Conservation (phyloP, 2,888 invertebrate species). For the Venusia cambrica region DNA sequence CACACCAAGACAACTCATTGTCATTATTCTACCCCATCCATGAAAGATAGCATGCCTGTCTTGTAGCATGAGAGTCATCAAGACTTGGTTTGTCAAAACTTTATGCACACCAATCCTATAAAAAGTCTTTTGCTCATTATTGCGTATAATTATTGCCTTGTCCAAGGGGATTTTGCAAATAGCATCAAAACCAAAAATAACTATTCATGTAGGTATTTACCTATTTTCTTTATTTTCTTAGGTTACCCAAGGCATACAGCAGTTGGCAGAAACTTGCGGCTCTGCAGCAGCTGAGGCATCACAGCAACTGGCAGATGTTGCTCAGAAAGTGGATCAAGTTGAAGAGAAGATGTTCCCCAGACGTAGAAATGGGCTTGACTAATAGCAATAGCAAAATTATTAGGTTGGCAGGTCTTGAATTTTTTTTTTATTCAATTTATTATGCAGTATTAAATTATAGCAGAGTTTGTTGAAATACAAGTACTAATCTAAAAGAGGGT, state of each 20-base stretch:
- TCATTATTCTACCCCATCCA: no score
- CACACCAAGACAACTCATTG: no score
- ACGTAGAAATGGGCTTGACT: slow-evolving; percentile 70
- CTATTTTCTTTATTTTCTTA: slow-evolving; percentile 28
- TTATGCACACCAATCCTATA: no score
- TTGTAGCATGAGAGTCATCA: no score
- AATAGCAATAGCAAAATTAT: slow-evolving; percentile 20
- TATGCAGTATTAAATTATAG: slow-evolving; percentile 32
- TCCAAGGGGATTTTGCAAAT: no score
- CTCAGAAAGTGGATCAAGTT: slow-evolving; percentile 62
- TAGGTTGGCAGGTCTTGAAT: slow-evolving; percentile 13
- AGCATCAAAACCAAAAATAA: no score
- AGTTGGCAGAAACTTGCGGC: slow-evolving; percentile 68
- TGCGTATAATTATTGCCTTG: no score
- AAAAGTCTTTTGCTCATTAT: no score
- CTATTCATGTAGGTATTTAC: neutral
- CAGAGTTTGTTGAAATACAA: slow-evolving; percentile 13
- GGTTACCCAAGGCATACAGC: slow-evolving; percentile 68
- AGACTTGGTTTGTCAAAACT: no score
- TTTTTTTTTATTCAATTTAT: slow-evolving; percentile 15
- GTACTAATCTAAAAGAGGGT: no score
- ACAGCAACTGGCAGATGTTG: slow-evolving; percentile 59
- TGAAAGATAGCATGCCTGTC: no score
- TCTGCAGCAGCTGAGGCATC: slow-evolving; percentile 62
- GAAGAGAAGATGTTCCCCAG: slow-evolving; percentile 63